Conservation (phyloP, 2,888 invertebrate genomes). For the Sminthurinus aureus region DNA sequence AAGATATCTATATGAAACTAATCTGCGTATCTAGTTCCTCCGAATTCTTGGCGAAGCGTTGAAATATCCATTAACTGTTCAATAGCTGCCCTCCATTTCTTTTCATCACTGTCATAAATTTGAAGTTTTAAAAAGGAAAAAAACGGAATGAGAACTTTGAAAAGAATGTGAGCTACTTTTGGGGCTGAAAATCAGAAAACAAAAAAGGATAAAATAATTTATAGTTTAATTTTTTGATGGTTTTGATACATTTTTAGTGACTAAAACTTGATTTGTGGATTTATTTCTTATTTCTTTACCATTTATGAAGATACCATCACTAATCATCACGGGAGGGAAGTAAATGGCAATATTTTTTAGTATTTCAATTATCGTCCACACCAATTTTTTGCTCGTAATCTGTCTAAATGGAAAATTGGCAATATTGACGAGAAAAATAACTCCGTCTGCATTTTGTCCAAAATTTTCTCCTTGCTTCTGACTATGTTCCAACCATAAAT, state of each 20-base stretch:
- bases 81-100: neutral
- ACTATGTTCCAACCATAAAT: neutral
- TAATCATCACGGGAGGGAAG: neutral
- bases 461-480: neutral
- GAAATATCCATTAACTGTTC: neutral
- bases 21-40: neutral
- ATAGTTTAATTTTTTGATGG: too few relatives aligned
- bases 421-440: neutral
- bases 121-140: neutral
- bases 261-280: too few relatives aligned
- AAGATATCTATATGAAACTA: neutral
- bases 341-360: neutral
- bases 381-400: neutral
- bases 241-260: too few relatives aligned
- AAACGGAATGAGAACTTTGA: neutral
- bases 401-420: neutral
- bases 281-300: neutral
- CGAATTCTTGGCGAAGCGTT: neutral
- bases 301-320: neutral
- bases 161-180: neutral
- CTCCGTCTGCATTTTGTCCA: neutral
- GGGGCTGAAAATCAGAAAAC: neutral
- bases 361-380: neutral
- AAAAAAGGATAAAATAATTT: too few relatives aligned
- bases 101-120: neutral